phyloP scores from a whole-genome alignment of 2,797 vertebrate species.

The Chlorospingus flavigularis region DNA sequence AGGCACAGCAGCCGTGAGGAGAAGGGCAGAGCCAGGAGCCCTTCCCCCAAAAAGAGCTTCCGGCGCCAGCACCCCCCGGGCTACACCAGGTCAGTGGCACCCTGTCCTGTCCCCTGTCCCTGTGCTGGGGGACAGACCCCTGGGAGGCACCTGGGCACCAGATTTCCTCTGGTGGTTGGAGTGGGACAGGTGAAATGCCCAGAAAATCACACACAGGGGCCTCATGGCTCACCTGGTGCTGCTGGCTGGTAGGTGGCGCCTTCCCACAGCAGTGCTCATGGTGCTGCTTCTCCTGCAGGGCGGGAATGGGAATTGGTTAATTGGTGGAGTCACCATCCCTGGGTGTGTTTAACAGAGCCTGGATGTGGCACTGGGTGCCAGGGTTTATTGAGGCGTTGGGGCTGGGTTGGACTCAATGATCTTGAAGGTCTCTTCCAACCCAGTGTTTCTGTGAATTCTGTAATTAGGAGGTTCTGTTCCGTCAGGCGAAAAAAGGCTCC shows the following conservation, averaged over 20 bases:
- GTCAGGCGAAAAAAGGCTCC: neutral
- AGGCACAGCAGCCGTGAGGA: conserved; percentile 65
- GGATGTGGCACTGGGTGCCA: neutral
- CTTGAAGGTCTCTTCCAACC: neutral
- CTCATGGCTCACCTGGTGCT: neutral
- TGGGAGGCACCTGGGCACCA: neutral
- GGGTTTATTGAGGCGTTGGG: neutral
- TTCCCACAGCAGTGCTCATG: rapidly evolving
- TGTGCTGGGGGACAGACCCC: neutral
- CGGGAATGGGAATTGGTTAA: too few relatives aligned
- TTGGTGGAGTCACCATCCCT: neutral
- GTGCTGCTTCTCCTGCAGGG: neutral
- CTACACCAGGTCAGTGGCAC: conserved; percentile 71
- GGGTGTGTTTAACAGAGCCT: neutral
- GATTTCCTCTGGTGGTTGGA: neutral
- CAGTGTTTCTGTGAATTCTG: neutral
- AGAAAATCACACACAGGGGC: rapidly evolving
- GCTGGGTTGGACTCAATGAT: neutral
- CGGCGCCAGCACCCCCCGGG: conserved; percentile 71
- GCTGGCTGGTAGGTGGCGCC: neutral
- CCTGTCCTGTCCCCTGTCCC: neutral
- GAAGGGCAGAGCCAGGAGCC: conserved; percentile 66
- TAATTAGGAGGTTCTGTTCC: neutral
- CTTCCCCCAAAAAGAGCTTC: conserved; percentile 72
- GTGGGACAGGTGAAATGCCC: rapidly evolving